Evolutionary conservation across 2,113 vertebrate species (phyloP), one percentile per base, ranked within the genome.

Genomic region (Oryzias javanicus): DNA sequence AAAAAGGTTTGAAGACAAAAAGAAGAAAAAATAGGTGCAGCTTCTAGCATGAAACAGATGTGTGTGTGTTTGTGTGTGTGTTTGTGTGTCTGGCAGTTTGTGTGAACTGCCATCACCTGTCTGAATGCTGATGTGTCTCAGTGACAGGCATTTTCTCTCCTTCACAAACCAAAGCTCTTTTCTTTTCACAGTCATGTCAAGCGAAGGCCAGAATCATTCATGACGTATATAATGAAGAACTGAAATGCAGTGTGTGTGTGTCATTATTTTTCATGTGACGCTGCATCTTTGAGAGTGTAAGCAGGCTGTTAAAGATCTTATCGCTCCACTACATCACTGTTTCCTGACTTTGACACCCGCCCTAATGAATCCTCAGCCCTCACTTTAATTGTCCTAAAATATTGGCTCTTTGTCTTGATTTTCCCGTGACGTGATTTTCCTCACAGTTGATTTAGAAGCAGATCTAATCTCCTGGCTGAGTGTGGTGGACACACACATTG

Each of bases 381-480:
- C 55, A 42, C 65, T 64, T 56, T 85, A 88, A 88, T 88, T 79
- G 71, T 70, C 69, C 68, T 82, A 85, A 90, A 80, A 80, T 78
- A 84, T 85, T 55, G 79, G 49, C 73, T 82, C 70, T 78, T 82
- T 84, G 72, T 88, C 71, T 90, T 80, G 75, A 82, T 81, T 86
- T 86, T 74, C 71, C 81, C 80, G 60, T 77, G 84, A 88, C 61
- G 55, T 81, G 67, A 82, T 60, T 72, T 84, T 84, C 67, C 74
- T 52, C 42, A 58, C 88, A 88, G 91, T 89, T 85, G 87, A 89
- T 90, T 86, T 48, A 42, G 70, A 82, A 74, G 69, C 48, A 89
- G 88, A 90, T 89, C 72, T 86, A 84, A 91, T 90, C 88, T 81
- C 69, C 40, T 24, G 1, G 20, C 59, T 4, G 60, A 68, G 58